phyloP scores from a whole-genome alignment of 2,888 invertebrate species.

The Ophonus ardosiacus region DNA sequence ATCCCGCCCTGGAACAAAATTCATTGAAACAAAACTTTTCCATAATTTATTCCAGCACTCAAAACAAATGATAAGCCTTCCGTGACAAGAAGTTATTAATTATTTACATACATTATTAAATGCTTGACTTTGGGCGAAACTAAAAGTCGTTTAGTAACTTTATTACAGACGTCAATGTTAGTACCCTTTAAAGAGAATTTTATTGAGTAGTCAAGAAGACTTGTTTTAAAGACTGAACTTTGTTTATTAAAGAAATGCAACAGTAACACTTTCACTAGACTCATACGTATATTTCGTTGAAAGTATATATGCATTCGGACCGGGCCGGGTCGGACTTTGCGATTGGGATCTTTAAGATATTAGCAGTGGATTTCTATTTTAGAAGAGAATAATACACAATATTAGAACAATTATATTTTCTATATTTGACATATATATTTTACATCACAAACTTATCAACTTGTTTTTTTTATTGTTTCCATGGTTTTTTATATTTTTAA shows the following conservation, averaged over 20 bases:
- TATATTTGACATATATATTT: too few species aligned
- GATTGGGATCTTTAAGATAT: too few species aligned
- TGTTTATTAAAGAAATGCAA: not conserved
- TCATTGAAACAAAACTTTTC: not conserved
- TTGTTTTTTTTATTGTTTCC: too few species aligned
- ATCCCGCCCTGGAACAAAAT: too few species aligned
- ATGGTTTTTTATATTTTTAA: too few species aligned
- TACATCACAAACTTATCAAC: too few species aligned
- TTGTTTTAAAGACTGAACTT: not conserved
- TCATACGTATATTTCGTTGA: not conserved
- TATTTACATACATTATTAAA: slow-evolving; percentile 9
- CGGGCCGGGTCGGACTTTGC: too few species aligned
- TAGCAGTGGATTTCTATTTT: too few species aligned
- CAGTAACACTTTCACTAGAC: not conserved
- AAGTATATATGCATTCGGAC: too few species aligned
- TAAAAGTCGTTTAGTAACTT: not conserved
- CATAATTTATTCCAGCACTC: not conserved
- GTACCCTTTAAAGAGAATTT: not conserved
- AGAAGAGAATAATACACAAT: too few species aligned
- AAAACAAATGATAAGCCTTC: slow-evolving; percentile 2
- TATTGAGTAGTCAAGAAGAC: not conserved
- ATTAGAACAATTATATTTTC: too few species aligned
- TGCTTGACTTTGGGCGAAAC: not conserved
- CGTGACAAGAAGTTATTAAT: slow-evolving; percentile 22
- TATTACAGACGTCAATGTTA: not conserved